Evolutionary conservation across 2,113 vertebrate species (phyloP).

Genomic region (Dicentrarchus labrax): DNA sequence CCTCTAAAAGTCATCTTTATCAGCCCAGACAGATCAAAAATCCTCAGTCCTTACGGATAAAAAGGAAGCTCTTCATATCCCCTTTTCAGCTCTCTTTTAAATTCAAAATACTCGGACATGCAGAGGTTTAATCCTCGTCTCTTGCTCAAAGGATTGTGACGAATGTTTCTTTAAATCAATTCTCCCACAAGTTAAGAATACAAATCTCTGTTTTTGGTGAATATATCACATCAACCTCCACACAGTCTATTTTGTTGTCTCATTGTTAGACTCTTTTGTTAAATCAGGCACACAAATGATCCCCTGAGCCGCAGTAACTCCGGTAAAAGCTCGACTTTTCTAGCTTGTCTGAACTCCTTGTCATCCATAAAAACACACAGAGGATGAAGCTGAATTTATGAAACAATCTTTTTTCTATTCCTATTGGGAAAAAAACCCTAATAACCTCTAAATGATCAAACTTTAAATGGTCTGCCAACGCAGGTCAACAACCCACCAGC

Average conservation of each 20-base stretch:
- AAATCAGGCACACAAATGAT: not conserved
- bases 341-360: not conserved
- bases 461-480: too few species aligned
- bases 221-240: not conserved
- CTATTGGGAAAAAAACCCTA: not conserved
- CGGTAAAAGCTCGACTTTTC: not conserved
- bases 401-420: not conserved
- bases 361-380: not conserved
- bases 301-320: not conserved
- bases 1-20: not conserved
- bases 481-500: not conserved
- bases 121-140: conserved; percentile 23
- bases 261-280: not conserved
- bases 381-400: not conserved
- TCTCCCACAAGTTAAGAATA: conserved; percentile 5
- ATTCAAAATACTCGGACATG: not conserved
- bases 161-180: conserved; percentile 26
- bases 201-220: not conserved
- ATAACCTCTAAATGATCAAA: not conserved
- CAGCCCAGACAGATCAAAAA: not conserved
- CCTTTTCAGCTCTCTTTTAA: not conserved
- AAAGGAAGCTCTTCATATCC: conserved; percentile 14
- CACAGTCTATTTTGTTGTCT: not conserved
- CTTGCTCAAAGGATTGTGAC: conserved; percentile 21
- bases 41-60: not conserved